phyloP scores from a whole-genome alignment of 2,888 invertebrate species.

The Drosophila limbata region DNA sequence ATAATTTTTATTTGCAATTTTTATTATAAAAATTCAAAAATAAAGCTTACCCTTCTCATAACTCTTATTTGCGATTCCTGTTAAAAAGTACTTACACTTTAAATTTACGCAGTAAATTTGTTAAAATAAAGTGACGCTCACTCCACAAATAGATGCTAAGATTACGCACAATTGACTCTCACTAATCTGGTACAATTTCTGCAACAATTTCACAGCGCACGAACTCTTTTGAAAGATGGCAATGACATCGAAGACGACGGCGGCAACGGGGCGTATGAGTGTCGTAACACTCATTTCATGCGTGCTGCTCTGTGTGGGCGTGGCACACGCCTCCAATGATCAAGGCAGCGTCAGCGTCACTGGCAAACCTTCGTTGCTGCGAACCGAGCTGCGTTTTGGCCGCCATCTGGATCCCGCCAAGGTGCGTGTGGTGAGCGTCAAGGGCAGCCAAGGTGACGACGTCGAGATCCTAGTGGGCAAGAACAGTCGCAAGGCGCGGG shows the following conservation, averaged over 20 bases:
- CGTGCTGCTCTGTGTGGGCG: slow-evolving; percentile 31
- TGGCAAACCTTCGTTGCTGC: slow-evolving; percentile 87
- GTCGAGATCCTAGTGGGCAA: slow-evolving; percentile 88
- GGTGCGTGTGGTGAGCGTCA: slow-evolving; percentile 91
- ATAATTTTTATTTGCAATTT: too few relatives aligned
- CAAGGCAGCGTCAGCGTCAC: slow-evolving; percentile 46
- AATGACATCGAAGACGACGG: slow-evolving; percentile 31
- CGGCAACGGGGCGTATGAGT: slow-evolving; percentile 35
- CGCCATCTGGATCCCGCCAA: slow-evolving; percentile 91
- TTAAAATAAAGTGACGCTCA: not conserved
- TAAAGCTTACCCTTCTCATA: too few relatives aligned
- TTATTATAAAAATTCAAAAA: too few relatives aligned
- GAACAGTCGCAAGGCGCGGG: slow-evolving; percentile 78
- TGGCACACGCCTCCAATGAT: slow-evolving; percentile 29
- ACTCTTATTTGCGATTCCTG: too few relatives aligned
- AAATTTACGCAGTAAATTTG: slow-evolving; percentile 1
- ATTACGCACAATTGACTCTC: slow-evolving; percentile 36
- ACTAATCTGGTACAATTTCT: slow-evolving; percentile 47
- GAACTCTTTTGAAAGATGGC: slow-evolving; percentile 38
- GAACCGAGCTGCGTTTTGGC: slow-evolving; percentile 91
- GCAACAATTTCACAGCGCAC: slow-evolving; percentile 54
- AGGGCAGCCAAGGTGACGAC: slow-evolving; percentile 90
- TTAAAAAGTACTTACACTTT: too few relatives aligned
- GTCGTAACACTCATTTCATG: slow-evolving; percentile 34
- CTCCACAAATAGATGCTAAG: not conserved